These are phyloP conservation scores for Caenorhabditis sinica DNA, from an alignment of 2,888 invertebrate species.

Conservation along the genomic window DNA sequence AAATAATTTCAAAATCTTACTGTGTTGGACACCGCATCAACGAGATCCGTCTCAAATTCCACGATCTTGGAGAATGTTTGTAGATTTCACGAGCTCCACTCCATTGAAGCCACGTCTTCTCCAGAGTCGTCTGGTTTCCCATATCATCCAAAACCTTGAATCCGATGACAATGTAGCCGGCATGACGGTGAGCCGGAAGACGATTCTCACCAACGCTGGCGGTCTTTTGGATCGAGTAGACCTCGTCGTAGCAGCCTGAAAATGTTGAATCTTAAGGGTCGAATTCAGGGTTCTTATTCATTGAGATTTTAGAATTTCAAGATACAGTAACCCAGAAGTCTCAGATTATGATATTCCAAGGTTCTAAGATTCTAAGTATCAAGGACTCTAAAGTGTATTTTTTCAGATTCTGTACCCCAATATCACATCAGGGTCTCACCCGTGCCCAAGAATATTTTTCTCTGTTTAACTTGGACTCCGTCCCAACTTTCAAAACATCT, in stretches of 20 bases:
- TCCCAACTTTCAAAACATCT: neutral
- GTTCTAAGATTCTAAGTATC: neutral
- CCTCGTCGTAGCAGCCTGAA: conserved; percentile 80
- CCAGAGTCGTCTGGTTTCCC: conserved; percentile 71
- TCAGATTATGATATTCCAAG: neutral
- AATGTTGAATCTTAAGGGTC: neutral
- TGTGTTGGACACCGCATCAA: conserved; percentile 74
- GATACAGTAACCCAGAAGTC: neutral
- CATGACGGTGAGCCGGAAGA: conserved; percentile 76
- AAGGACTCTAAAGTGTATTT: too few species aligned
- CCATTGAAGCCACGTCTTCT: conserved; percentile 81
- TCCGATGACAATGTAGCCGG: conserved; percentile 82
- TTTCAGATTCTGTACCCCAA: too few species aligned
- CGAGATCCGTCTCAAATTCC: conserved; percentile 80
- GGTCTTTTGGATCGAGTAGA: conserved; percentile 79
- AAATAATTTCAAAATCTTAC: conserved; percentile 52
- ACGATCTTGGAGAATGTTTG: conserved; percentile 81
- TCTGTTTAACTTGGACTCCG: too few species aligned
- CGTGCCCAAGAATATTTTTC: too few species aligned
- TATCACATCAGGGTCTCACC: neutral
- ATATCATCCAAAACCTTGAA: conserved; percentile 80
- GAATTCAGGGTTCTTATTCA: neutral
- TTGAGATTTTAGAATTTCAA: neutral
- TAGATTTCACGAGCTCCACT: conserved; percentile 83
- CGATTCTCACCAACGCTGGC: conserved; percentile 68